Base-by-base conservation (phyloP, 2,888 invertebrate species). In the Biston betularia region DNA sequence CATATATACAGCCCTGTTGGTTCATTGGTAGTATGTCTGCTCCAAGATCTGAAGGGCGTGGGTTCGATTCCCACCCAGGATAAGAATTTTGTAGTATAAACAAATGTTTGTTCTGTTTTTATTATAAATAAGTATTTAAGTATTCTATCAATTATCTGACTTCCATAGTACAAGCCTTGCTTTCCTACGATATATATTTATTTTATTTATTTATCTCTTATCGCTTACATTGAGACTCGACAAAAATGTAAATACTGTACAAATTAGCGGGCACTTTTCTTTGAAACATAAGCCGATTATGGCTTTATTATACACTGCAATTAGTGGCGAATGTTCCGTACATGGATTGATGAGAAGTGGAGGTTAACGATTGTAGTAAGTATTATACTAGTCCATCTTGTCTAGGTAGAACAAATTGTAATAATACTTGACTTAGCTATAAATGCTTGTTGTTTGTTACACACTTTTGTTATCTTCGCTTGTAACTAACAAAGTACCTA, bases 251-350 rank as follows among this genome's bases (percentile, higher is more conserved):
- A 87, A 86, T 85, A 78, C 70, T 63, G 69, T 74, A 70, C 80
- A 84, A 88, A 89, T 90, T 89, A 90, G 86, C 75, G 75, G 74
- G 77, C 83, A 80, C 83, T 87, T 75, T 72, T 71, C 76, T 78
- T 70, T 80, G 87, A 86, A 87, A 88, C 89, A 87, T 87, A 75
- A 76, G 70, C 74, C 79, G 78, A 85, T 89, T 81, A 91, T 89
- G 69, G 86, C 78, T 84, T 85, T 89, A 91, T 92, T 92, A 92
- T 92, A 88, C 90, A 75, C 79, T 72, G 79, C 89, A 87, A 87
- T 89, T 88, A 89, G 84, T 77, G 12, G 59, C 9, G 63, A 72
- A 59, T 79, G 79, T 15, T 68, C 52, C 58, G 56, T 71, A 78
- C 80, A 72, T 69, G 66, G 80, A 79, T 69, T 46, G 73, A 79